These are phyloP conservation scores for Polyodon spathula DNA, from an alignment of 2,113 vertebrate genomes.

Conservation along the genomic window DNA sequence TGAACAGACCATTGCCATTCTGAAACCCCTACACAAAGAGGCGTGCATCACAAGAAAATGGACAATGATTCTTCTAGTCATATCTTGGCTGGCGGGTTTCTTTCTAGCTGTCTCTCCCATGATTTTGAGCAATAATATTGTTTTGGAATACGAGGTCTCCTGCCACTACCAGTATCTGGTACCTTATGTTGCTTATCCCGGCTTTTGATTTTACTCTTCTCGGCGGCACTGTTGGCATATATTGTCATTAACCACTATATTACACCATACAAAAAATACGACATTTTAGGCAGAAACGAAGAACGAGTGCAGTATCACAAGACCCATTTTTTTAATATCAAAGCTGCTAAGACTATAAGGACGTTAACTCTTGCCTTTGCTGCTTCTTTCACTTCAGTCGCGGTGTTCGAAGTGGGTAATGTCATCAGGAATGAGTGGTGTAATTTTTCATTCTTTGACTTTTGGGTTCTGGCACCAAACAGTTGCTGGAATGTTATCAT, in stretches of 20 bases:
- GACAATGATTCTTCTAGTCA: conserved; percentile 47
- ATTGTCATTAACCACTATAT: conserved; percentile 59
- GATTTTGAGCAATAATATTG: conserved; percentile 52
- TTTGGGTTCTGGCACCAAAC: conserved; percentile 65
- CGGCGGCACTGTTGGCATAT: conserved; percentile 52
- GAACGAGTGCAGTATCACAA: conserved; percentile 35
- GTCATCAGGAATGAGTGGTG: conserved; percentile 63
- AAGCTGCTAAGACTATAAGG: conserved; percentile 62
- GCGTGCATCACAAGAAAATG: conserved; percentile 54
- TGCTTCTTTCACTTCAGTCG: conserved; percentile 58
- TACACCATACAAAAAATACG: conserved; percentile 55
- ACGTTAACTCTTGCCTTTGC: conserved; percentile 58
- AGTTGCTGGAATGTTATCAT: conserved; percentile 68
- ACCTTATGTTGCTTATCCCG: conserved; percentile 60
- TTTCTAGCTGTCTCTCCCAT: conserved; percentile 53
- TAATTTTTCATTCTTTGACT: conserved; percentile 62
- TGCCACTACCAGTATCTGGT: conserved; percentile 53
- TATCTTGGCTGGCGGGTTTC: conserved; percentile 60
- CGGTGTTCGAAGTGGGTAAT: conserved; percentile 62
- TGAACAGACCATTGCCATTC: conserved; percentile 58
- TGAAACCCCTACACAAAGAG: conserved; percentile 59
- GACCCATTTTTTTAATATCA: conserved; percentile 61
- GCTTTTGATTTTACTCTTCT: conserved; percentile 64
- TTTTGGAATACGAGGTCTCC: conserved; percentile 61
- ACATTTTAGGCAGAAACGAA: conserved; percentile 47